Evolutionary conservation across 92 coral and sea anemone species (phyloP).

Genomic region (Umimayanthus chanpuru): DNA sequence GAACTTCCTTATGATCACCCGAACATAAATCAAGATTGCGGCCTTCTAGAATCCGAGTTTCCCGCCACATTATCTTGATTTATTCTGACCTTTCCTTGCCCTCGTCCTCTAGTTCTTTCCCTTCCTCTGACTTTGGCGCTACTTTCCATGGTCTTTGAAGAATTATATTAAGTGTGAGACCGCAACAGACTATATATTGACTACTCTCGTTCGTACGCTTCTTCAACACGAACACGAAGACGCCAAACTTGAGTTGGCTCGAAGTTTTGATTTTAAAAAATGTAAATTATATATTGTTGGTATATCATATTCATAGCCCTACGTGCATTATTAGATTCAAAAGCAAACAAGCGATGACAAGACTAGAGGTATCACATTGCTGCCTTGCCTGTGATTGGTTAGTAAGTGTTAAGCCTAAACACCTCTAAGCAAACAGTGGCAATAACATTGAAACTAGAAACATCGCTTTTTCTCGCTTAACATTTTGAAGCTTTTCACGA

Average conservation of each 20-base stretch:
- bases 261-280: background rate
- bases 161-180: slow-evolving; percentile 27
- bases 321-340: slow-evolving; percentile 21
- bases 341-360: slow-evolving; percentile 20
- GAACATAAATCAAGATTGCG: slow-evolving; percentile 21
- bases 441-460: background rate
- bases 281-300: slow-evolving; percentile 25
- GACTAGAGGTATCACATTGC: slow-evolving; percentile 26
- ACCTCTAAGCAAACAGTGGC: slow-evolving; percentile 16
- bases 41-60: background rate
- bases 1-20: slow-evolving; percentile 20
- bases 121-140: slow-evolving; percentile 32
- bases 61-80: slow-evolving; percentile 30
- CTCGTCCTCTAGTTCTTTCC: slow-evolving; percentile 14
- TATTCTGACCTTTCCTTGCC: slow-evolving; percentile 32
- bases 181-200: slow-evolving; percentile 30
- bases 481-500: background rate
- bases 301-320: slow-evolving; percentile 16
- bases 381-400: slow-evolving; percentile 8
- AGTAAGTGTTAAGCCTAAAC: slow-evolving; percentile 7
- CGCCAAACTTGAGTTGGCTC: slow-evolving; percentile 19
- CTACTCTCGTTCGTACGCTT: slow-evolving; percentile 9
- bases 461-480: slow-evolving; percentile 11
- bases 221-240: slow-evolving; percentile 24
- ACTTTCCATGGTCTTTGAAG: slow-evolving; percentile 19